Percentiles rank a stretch among this genome's conserved stretches.
Conservation (phyloP, 35 echinoderm and acorn worm species). For the Amphiura filiformis region DNA sequence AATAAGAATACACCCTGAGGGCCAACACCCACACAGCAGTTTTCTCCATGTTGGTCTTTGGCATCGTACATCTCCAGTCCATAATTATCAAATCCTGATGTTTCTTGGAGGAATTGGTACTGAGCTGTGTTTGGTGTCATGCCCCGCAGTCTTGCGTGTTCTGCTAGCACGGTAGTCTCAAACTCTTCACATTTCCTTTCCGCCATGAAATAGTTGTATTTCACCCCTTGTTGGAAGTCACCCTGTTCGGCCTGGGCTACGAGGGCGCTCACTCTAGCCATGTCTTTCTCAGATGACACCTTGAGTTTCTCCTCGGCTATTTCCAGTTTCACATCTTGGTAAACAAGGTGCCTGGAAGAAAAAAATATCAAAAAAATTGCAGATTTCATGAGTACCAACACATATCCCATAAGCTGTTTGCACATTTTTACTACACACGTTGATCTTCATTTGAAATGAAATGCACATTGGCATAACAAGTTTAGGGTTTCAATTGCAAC, state of each 20-base stretch:
- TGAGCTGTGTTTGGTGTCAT: slow-evolving; percentile 55
- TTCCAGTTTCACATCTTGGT: slow-evolving; percentile 65
- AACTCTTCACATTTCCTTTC: slow-evolving; percentile 20
- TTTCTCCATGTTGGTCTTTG: slow-evolving; percentile 28
- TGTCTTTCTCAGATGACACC: slow-evolving; percentile 49
- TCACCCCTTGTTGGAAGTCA: slow-evolving; percentile 20
- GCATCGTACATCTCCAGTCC: slow-evolving; percentile 62
- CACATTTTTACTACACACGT: neutral
- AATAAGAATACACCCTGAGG: slow-evolving; percentile 48
- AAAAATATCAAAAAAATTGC: slow-evolving; percentile 12
- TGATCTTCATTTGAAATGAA: neutral
- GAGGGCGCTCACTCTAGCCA: slow-evolving; percentile 58
- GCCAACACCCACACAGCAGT: slow-evolving; percentile 49
- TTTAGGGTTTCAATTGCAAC: too few species aligned
- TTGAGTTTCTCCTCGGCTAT: slow-evolving; percentile 47
- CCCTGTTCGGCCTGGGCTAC: slow-evolving; percentile 71
- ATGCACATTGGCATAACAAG: neutral
- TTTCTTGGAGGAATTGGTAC: slow-evolving; percentile 49
- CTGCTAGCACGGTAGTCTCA: slow-evolving; percentile 37
- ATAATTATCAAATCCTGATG: slow-evolving; percentile 49
- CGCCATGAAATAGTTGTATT: slow-evolving; percentile 30
- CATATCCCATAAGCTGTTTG: too few species aligned
- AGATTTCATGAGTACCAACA: neutral
- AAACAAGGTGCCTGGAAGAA: slow-evolving; percentile 76
- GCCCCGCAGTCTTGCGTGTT: slow-evolving; percentile 62